Conservation (phyloP, 2,888 invertebrate genomes). For the Cheilosia scutellata region DNA sequence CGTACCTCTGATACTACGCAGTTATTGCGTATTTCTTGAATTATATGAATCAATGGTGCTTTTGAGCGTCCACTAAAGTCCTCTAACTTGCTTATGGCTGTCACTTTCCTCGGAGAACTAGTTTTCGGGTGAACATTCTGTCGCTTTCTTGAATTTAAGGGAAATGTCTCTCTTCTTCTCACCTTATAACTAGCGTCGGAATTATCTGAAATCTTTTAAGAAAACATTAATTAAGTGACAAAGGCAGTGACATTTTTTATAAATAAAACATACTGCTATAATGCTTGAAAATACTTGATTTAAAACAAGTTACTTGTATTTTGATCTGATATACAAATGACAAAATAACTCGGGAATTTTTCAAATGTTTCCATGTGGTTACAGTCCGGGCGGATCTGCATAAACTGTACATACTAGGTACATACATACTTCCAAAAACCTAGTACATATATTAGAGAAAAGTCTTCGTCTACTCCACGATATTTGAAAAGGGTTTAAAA, state of each 20-base stretch:
- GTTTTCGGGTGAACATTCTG: constrained; percentile 7
- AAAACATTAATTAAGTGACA: not conserved
- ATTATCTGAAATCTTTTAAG: constrained; percentile 54
- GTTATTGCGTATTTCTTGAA: constrained; percentile 82
- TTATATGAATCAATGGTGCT: constrained; percentile 82
- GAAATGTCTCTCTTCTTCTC: constrained; percentile 9
- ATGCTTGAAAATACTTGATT: too few species aligned
- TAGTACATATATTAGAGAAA: too few species aligned
- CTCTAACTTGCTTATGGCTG: constrained; percentile 79
- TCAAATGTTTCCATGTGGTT: too few species aligned
- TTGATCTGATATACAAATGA: too few species aligned
- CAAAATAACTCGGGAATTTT: too few species aligned
- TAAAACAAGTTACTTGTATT: too few species aligned
- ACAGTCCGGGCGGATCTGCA: too few species aligned
- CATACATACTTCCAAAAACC: too few species aligned
- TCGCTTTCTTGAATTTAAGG: constrained; percentile 34
- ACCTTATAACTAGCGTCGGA: constrained; percentile 10
- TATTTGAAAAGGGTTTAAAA: too few species aligned
- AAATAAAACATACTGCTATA: too few species aligned
- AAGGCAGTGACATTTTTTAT: not conserved
- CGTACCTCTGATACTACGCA: constrained; percentile 83
- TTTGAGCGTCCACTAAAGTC: constrained; percentile 66
- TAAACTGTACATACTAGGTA: too few species aligned
- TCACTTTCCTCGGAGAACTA: constrained; percentile 70
- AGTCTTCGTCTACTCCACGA: too few species aligned